Conservation (phyloP, 2,888 invertebrate genomes). For the Stenodema calcarata region DNA sequence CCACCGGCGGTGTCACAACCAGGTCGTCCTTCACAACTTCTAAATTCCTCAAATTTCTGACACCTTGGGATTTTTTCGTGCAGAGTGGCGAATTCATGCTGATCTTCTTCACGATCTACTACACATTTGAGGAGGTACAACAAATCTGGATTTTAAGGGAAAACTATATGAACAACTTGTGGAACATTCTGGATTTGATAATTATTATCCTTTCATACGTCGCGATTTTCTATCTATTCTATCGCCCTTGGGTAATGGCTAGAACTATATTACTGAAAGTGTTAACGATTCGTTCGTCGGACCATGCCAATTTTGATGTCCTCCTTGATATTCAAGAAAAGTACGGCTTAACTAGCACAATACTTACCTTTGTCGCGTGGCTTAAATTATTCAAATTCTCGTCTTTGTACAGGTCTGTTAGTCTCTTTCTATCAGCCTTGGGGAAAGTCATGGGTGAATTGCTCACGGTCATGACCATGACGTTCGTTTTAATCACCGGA, state of each 20-base stretch:
- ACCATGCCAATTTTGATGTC: neutral
- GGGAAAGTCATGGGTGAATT: neutral
- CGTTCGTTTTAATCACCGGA: neutral
- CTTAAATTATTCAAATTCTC: conserved; percentile 22
- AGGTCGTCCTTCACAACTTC: neutral
- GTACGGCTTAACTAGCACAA: neutral
- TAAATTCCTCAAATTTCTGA: conserved; percentile 10
- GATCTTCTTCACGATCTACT: conserved; percentile 8
- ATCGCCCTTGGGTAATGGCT: too few species aligned
- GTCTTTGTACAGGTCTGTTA: neutral
- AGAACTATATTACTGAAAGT: too few species aligned
- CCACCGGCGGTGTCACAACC: conserved; percentile 6
- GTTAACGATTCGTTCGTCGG: too few species aligned
- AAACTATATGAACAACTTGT: neutral
- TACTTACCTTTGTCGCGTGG: neutral
- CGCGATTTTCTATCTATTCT: neutral
- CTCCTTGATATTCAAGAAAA: neutral
- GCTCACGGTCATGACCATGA: neutral
- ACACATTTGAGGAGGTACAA: neutral
- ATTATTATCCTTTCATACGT: neutral
- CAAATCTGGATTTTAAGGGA: neutral
- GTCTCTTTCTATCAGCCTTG: neutral
- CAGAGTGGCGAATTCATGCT: neutral
- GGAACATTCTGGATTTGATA: conserved; percentile 12
- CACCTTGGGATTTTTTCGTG: neutral